phyloP scores from a whole-genome alignment of 2,797 vertebrate species.

The Brotula barbata region DNA sequence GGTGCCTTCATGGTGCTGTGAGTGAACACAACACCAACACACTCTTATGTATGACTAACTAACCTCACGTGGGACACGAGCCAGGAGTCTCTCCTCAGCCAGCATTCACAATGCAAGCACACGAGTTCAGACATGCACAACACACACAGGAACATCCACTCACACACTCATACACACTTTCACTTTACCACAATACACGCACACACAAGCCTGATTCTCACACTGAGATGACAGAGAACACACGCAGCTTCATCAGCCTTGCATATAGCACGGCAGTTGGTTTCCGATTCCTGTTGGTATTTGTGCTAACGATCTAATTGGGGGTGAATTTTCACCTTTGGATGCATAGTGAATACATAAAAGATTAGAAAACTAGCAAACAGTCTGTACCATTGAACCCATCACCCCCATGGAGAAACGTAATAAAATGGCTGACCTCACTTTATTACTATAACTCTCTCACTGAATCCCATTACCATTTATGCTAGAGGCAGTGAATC shows the following conservation, averaged over 20 bases:
- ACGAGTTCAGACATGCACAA: conserved; percentile 31
- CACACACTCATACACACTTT: not conserved
- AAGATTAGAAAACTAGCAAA: conserved; percentile 27
- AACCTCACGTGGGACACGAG: conserved; percentile 15
- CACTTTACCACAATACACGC: not conserved
- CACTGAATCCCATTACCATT: conserved; percentile 41
- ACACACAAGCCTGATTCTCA: conserved; percentile 12
- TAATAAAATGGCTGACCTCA: conserved; percentile 59
- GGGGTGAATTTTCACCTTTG: conserved; percentile 29
- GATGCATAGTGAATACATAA: conserved; percentile 18
- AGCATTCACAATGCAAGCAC: conserved; percentile 14
- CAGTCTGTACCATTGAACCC: conserved; percentile 34
- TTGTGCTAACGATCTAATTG: conserved; percentile 20
- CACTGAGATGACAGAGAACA: conserved; percentile 5
- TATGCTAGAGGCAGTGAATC: conserved; percentile 23
- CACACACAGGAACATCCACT: conserved; percentile 13
- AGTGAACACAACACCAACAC: conserved; percentile 38
- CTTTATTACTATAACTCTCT: conserved; percentile 38
- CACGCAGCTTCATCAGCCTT: conserved; percentile 1
- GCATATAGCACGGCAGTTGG: not conserved
- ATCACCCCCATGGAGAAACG: conserved; percentile 36
- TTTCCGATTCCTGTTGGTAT: conserved; percentile 21
- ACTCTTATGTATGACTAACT: conserved; percentile 34
- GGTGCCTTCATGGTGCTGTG: conserved; percentile 38
- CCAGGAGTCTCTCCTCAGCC: conserved; percentile 31